phyloP scores from a whole-genome alignment of 2,113 vertebrate genomes.

The Dascyllus trimaculatus region DNA sequence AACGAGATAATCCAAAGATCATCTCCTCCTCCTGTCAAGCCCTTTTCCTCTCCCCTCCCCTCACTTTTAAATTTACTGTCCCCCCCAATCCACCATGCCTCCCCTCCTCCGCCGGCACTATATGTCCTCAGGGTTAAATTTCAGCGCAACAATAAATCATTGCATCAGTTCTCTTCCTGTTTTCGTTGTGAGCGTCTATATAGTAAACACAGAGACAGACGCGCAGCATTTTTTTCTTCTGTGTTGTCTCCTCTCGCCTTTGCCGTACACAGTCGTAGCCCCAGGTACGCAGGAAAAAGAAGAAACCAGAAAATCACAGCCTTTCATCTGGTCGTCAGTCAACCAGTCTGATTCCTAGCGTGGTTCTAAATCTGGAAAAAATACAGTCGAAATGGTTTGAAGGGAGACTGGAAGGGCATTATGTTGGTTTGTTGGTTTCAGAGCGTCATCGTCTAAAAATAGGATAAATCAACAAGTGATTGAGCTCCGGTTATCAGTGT shows the following conservation, averaged over 20 bases:
- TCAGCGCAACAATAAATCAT: constrained; percentile 54
- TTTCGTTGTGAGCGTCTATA: constrained; percentile 19
- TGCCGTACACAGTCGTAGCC: constrained; percentile 21
- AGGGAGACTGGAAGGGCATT: not conserved
- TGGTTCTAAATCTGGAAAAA: constrained; percentile 4
- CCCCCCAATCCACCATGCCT: not conserved
- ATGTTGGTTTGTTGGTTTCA: not conserved
- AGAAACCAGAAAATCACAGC: constrained; percentile 42
- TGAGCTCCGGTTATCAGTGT: not conserved
- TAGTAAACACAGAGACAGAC: constrained; percentile 26
- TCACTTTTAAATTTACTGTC: not conserved
- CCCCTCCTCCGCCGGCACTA: constrained; percentile 10
- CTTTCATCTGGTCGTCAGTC: constrained; percentile 49
- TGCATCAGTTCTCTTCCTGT: constrained; percentile 31
- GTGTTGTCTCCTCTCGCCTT: not conserved
- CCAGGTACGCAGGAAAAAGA: constrained; percentile 32
- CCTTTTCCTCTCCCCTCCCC: constrained; percentile 37
- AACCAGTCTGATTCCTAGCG: not conserved
- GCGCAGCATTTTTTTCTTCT: not conserved
- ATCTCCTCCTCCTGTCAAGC: constrained; percentile 53
- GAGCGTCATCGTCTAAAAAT: not conserved
- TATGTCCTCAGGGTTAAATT: constrained; percentile 25
- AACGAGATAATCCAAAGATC: constrained; percentile 57
- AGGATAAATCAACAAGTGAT: not conserved
- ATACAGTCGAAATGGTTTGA: not conserved